phyloP scores from a whole-genome alignment of 2,888 invertebrate species.

The Lamproptera curius region DNA sequence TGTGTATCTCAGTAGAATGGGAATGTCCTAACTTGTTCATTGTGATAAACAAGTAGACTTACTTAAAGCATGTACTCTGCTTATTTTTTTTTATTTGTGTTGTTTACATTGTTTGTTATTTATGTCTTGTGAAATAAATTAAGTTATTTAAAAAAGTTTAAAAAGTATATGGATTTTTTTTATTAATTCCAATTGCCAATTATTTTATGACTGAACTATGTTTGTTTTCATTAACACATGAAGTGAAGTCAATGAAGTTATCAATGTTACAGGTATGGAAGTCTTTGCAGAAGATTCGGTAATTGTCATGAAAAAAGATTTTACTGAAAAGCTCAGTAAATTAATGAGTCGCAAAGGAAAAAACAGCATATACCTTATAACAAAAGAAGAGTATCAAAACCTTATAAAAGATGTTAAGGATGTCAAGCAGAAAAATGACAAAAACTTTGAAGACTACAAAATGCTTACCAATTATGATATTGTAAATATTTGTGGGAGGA shows the following conservation, averaged over 20 bases:
- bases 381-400: slow-evolving; percentile 42
- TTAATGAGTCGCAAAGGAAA: slow-evolving; percentile 49
- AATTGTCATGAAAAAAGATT: slow-evolving; percentile 47
- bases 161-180: too few species aligned
- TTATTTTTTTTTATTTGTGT: too few species aligned
- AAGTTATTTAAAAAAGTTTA: too few species aligned
- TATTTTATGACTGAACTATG: too few species aligned
- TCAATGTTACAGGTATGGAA: slow-evolving; percentile 35
- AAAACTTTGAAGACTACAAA: slow-evolving; percentile 54
- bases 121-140: too few species aligned
- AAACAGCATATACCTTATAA: slow-evolving; percentile 50
- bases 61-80: too few species aligned
- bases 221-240: background rate
- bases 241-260: slow-evolving; percentile 3
- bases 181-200: too few species aligned
- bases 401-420: slow-evolving; percentile 50
- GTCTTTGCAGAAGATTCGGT: slow-evolving; percentile 35
- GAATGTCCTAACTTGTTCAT: too few species aligned
- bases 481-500: slow-evolving; percentile 41
- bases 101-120: too few species aligned
- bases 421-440: slow-evolving; percentile 42
- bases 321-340: slow-evolving; percentile 44
- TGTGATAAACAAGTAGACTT: too few species aligned
- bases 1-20: too few species aligned
- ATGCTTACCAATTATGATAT: slow-evolving; percentile 55